A percentile compares a stretch with the other conserved stretches of the same genome.
Evolutionary conservation across 2,888 invertebrate species (phyloP).

Genomic region (Cataglyphis albicans): DNA sequence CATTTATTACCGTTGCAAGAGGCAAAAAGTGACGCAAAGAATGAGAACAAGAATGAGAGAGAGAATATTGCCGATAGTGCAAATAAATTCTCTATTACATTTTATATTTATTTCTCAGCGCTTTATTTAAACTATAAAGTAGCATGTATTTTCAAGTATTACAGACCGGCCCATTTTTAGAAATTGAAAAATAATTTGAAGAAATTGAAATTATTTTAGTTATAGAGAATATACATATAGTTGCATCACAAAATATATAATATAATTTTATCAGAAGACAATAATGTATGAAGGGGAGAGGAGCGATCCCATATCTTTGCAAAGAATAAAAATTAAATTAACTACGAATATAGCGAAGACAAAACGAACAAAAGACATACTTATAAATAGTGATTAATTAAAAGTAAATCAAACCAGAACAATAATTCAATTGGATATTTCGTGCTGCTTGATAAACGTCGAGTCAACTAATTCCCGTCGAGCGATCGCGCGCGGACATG

Average conservation of each 20-base stretch:
- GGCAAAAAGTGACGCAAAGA: not conserved
- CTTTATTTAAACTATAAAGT: slow-evolving; percentile 78
- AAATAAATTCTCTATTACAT: slow-evolving; percentile 79
- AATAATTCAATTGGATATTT: slow-evolving; percentile 13
- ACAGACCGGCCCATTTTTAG: slow-evolving; percentile 54
- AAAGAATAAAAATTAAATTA: not conserved
- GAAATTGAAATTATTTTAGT: slow-evolving; percentile 4
- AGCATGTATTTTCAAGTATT: slow-evolving; percentile 64
- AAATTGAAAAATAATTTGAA: not conserved
- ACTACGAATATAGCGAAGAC: not conserved
- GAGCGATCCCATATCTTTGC: not conserved
- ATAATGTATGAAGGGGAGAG: not conserved
- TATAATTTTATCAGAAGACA: not conserved
- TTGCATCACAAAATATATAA: not conserved
- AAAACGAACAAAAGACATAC: not conserved
- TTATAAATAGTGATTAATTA: not conserved
- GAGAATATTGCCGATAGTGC: slow-evolving; percentile 15
- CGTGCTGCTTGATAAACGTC: slow-evolving; percentile 35
- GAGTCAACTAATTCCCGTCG: slow-evolving; percentile 44
- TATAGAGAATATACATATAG: not conserved
- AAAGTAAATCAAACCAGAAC: not conserved
- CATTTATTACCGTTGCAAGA: slow-evolving; percentile 30
- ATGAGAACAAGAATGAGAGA: slow-evolving; percentile 12
- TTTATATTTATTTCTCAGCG: slow-evolving; percentile 75
- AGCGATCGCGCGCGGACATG: slow-evolving; percentile 21